phyloP scores from a whole-genome alignment of 2,797 vertebrate genomes.

The Malurus leucopterus region DNA sequence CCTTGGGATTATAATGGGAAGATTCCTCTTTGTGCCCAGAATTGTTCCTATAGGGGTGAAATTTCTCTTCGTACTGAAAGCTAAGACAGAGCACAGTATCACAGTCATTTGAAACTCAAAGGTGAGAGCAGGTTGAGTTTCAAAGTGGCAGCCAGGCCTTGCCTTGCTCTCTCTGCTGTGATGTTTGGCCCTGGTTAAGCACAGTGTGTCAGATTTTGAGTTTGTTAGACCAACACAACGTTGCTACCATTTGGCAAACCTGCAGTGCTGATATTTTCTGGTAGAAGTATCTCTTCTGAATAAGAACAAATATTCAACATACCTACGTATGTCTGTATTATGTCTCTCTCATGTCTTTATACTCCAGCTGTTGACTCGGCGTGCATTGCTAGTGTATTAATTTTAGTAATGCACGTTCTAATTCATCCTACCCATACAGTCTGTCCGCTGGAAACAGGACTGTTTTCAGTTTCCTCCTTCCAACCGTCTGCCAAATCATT shows the following conservation, averaged over 20 bases:
- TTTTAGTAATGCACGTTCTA: slow-evolving; percentile 70
- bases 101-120: neutral
- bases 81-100: neutral
- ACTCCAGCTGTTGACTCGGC: slow-evolving; percentile 47
- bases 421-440: slow-evolving; percentile 71
- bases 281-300: neutral
- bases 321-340: neutral
- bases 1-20: neutral
- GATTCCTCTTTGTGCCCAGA: neutral
- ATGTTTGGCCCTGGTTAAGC: neutral
- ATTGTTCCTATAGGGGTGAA: neutral
- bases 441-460: slow-evolving; percentile 69
- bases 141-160: neutral
- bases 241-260: neutral
- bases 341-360: slow-evolving; percentile 16
- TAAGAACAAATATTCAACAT: neutral
- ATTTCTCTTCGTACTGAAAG: neutral
- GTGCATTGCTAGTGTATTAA: slow-evolving; percentile 59
- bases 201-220: neutral
- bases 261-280: neutral
- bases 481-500: slow-evolving; percentile 77
- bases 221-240: neutral
- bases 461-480: slow-evolving; percentile 75
- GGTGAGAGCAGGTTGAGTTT: neutral
- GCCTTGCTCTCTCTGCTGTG: neutral